These are phyloP conservation scores for Peromyscus attwateri DNA, from an alignment of 2,797 vertebrate genomes.

Conservation along the genomic window DNA sequence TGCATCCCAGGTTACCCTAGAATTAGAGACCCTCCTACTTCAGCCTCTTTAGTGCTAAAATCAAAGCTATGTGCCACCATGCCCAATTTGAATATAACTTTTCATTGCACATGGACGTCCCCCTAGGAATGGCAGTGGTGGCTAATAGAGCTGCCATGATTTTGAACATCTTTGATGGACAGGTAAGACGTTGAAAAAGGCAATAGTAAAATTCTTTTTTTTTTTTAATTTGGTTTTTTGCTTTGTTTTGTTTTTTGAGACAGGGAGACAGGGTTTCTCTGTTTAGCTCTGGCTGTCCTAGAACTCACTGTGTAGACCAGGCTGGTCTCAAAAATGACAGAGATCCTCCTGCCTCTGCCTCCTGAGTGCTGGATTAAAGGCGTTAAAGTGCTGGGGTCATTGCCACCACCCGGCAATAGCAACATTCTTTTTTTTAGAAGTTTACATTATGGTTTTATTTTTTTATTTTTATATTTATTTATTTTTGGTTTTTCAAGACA, in stretches of 20 bases:
- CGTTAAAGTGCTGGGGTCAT: not conserved
- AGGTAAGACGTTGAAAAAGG: not conserved
- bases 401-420: not conserved
- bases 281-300: not conserved
- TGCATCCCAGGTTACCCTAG: not conserved
- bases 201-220: not conserved
- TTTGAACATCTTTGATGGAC: slow-evolving; percentile 18
- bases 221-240: not conserved
- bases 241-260: not conserved
- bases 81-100: not conserved
- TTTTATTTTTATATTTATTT: no score
- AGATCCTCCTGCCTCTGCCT: not conserved
- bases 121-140: not conserved
- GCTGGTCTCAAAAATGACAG: not conserved
- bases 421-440: not conserved
- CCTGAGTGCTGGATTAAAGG: not conserved
- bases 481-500: no score
- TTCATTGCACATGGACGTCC: not conserved
- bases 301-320: not conserved
- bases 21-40: not conserved
- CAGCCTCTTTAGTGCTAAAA: not conserved
- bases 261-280: not conserved
- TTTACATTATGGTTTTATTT: no score
- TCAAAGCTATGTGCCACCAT: not conserved
- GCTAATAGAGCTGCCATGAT: not conserved